Base-by-base conservation (phyloP, 2,888 invertebrate species). In the Charanyca ferruginea region DNA sequence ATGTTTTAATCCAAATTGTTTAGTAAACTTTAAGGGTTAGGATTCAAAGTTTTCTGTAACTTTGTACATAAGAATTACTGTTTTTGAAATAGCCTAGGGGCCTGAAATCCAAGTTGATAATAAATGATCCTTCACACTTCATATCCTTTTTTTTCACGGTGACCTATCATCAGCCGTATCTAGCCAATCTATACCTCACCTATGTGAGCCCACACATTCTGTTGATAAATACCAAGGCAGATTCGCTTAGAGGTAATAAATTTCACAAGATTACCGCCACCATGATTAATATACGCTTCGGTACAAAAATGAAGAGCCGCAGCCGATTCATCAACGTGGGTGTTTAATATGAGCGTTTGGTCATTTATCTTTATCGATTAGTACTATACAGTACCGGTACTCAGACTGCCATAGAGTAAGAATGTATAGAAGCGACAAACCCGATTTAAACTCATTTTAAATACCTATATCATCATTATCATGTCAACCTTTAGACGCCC, bases 161-260 rank as follows among this genome's bases (percentile, higher is more conserved):
- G 9, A 48, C 47, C 25, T 16, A 25, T 3, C 1, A 18, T 41
- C 3, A 61, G 75, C 67, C 84, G 23, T 64, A 81, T 87, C 83
- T 55, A 86, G 83, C 68, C 18, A 7, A 16, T 63, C 42, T 52
- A 60, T 58, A 73, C 49, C 66, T 70, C 69, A 73, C 70, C 61
- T 55, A 77, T 67, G 65, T 68, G 83, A 85, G 94, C 95, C 95
- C 94, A 95, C 95, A 95, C 94, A 93, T 89, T 91, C 86, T 80
- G 94, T 94, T 94, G 94, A 95, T 95, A 92, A 93, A 95, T 94
- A 89, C 92, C 85, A 81, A 80, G 85, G 93, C 90, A 94, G 94
- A 95, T 95, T 94, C 94, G 92, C 94, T 93, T 91, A 90, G 93
- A 94, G 92, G 94, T 94, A 95, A 95, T 95, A 94, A 94, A 95